A percentile compares a stretch with the other conserved stretches of the same genome.
Evolutionary conservation across 2,113 vertebrate genomes (phyloP).

Genomic region (Martes martes): DNA sequence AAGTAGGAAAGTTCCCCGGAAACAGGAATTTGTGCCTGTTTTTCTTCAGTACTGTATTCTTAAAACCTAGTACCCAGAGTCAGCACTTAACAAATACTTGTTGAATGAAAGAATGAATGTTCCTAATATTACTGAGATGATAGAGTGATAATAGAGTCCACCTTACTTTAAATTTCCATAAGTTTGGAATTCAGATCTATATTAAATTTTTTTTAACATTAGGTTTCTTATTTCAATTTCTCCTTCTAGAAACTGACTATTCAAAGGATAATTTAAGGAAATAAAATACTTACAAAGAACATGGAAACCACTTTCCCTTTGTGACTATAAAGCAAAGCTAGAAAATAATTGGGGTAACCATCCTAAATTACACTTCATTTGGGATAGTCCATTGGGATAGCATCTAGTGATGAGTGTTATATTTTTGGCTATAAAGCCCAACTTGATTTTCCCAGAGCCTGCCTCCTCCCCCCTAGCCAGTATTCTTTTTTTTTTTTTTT

Average conservation of each 20-base stretch:
- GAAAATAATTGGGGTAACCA: neutral
- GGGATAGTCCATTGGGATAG: neutral
- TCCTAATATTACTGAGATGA: neutral
- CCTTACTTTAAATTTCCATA: neutral
- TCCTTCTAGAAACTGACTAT: neutral
- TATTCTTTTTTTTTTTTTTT: neutral
- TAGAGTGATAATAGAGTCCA: neutral
- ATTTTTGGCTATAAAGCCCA: neutral
- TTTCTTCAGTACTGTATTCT: neutral
- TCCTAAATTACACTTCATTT: neutral
- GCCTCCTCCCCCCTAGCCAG: neutral
- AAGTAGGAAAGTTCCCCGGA: neutral
- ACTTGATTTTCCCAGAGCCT: neutral
- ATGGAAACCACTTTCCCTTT: neutral
- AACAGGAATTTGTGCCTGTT: neutral
- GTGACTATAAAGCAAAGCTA: neutral
- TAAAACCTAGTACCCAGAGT: neutral
- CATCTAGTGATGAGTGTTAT: neutral
- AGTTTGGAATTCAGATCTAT: neutral
- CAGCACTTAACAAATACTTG: neutral
- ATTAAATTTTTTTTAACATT: neutral
- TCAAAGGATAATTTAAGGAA: neutral
- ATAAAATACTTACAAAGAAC: constrained; percentile 4
- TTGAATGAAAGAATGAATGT: neutral
- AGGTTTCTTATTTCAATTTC: neutral